phyloP scores from a whole-genome alignment of 2,888 invertebrate species.

The Homarus gammarus region DNA sequence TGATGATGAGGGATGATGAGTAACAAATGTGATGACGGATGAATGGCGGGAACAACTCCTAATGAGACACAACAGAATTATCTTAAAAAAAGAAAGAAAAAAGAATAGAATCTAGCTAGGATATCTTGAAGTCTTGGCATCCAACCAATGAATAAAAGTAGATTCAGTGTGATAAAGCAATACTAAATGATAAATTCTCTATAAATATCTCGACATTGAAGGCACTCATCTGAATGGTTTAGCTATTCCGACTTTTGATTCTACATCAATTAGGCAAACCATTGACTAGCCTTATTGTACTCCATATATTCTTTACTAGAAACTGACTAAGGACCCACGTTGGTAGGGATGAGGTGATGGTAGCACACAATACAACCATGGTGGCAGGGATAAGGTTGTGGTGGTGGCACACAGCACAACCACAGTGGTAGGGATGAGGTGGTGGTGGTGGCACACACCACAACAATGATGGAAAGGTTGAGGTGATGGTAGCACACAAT shows the following conservation, averaged over 20 bases:
- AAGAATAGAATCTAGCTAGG: constrained; percentile 29
- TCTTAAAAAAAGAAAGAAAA: constrained; percentile 14
- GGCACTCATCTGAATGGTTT: constrained; percentile 72
- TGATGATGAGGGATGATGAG: constrained; percentile 56
- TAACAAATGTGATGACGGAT: constrained; percentile 68
- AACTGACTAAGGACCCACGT: constrained; percentile 28
- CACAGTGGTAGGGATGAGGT: constrained; percentile 1
- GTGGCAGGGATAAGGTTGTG: constrained; percentile 18
- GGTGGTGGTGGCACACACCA: constrained; percentile 24
- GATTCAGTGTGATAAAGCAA: constrained; percentile 9
- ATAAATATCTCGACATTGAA: constrained; percentile 55
- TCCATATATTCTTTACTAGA: constrained; percentile 48
- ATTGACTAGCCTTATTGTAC: constrained; percentile 66
- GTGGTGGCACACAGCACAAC: constrained; percentile 18
- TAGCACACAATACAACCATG: constrained; percentile 6
- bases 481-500: constrained; percentile 13
- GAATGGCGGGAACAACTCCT: constrained; percentile 49
- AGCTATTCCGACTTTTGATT: constrained; percentile 64
- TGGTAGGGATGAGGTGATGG: background rate
- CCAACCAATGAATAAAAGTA: constrained; percentile 14
- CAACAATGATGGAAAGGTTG: no score
- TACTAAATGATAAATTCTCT: constrained; percentile 30
- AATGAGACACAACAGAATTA: background rate
- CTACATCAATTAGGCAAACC: constrained; percentile 65
- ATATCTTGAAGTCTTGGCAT: constrained; percentile 36